Evolutionary conservation across 92 coral and sea anemone genomes (phyloP).

Genomic region (Muricea muricata): DNA sequence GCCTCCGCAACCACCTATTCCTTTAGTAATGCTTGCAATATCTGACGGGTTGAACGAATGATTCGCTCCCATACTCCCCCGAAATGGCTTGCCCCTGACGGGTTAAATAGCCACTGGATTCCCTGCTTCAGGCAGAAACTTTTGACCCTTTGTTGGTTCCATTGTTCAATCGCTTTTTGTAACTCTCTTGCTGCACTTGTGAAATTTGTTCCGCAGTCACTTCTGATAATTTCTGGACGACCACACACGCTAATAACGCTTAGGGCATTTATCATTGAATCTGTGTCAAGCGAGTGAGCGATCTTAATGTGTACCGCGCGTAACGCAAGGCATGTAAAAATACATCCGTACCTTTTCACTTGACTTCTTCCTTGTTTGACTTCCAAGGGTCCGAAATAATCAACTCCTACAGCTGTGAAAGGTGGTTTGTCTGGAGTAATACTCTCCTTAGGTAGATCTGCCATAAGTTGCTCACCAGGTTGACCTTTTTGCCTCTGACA

Average conservation of each 20-base stretch:
- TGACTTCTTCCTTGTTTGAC: too few relatives aligned
- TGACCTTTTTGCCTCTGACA: background rate
- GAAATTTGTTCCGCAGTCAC: conserved; percentile 28
- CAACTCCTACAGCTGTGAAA: background rate
- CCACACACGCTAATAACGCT: background rate
- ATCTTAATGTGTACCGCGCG: background rate
- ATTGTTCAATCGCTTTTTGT: conserved; percentile 14
- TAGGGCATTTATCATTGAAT: background rate
- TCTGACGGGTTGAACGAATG: conserved; percentile 30
- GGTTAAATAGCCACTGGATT: conserved; percentile 41
- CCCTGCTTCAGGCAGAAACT: conserved; percentile 14
- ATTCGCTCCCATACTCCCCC: conserved; percentile 52
- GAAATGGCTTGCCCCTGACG: conserved; percentile 49
- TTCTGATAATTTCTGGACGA: background rate
- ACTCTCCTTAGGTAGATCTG: background rate
- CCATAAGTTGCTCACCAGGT: background rate
- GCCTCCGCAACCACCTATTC: conserved; percentile 47
- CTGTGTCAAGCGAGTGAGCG: background rate
- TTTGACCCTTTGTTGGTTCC: conserved; percentile 27
- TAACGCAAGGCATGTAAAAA: background rate
- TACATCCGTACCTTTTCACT: background rate
- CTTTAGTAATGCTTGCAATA: conserved; percentile 29
- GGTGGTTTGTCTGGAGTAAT: background rate
- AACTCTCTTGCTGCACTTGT: conserved; percentile 6
- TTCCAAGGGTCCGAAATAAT: background rate